Evolutionary conservation across 2,888 invertebrate genomes (phyloP), one percentile per base, ranked within the genome.

Genomic region (Campaea margaritaria): DNA sequence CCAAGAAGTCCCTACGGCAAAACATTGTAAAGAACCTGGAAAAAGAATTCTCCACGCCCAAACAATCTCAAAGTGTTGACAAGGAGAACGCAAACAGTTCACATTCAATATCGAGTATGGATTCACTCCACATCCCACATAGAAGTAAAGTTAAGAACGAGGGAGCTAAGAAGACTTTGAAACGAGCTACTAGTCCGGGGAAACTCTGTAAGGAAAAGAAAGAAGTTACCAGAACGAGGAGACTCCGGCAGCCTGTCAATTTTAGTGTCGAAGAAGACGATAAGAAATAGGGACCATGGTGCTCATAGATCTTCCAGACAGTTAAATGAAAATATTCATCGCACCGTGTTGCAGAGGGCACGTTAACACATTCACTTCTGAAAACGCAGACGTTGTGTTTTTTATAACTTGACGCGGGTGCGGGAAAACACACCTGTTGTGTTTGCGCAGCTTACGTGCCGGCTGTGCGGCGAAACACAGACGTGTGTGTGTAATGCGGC

Each of bases 1-100:
- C 81, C 0, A 84, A 82, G 38, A 78, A 75, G 52, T 68, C 72
- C 0, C 21, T 87, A 0, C 68, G 81, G 1, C 71, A 71, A 1
- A 78, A 76, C 1, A 78, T 89, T 0, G 86, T 87, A 0, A 91
- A 90, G 53, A 90, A 89, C 64, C 64, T 91, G 0, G 88, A 91
- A 45, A 58, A 72, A 0, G 90, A 90, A 12, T 90, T 91, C 31
- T 73, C 75, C 0, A 86, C 87, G 0, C 85, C 86, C 0, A 75
- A 52, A 9, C 7, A 31, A 13, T 53, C 58, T 8, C 44, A 49
- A 0, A 69, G 50, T 4, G 5, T 10, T 12, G 50, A 69, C 0
- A 62, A 51, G 8, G 39, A 50, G 9, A 48, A 48, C 0, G 15
- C 12, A 12, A 9, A 27, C 27, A 31, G 31, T 31, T 21, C 21